phyloP scores from a whole-genome alignment of 2,888 invertebrate species.

The Drosophila seclusa region DNA sequence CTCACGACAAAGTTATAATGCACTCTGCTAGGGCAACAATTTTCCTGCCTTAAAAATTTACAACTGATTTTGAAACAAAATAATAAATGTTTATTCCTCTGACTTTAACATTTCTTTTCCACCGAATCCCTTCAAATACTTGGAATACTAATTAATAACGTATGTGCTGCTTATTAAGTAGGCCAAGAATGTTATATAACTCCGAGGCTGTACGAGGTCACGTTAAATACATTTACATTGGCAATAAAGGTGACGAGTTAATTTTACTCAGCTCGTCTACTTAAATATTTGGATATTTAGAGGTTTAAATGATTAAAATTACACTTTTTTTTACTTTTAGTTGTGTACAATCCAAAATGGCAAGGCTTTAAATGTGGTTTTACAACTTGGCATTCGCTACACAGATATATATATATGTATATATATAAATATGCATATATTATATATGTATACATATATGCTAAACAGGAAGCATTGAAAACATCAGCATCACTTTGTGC shows the following conservation, averaged over 20 bases:
- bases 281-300: background rate
- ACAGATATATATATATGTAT: background rate
- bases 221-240: background rate
- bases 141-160: too few relatives aligned
- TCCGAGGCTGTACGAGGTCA: background rate
- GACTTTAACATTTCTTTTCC: too few relatives aligned
- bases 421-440: too few relatives aligned
- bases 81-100: too few relatives aligned
- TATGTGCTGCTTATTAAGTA: too few relatives aligned
- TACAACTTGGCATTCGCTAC: background rate
- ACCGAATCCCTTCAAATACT: too few relatives aligned
- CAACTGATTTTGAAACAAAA: background rate
- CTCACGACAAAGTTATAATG: background rate
- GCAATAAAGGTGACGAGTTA: background rate
- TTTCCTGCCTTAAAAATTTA: background rate
- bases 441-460: too few relatives aligned
- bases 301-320: background rate
- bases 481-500: slow-evolving; percentile 45
- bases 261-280: background rate
- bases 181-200: background rate
- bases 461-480: slow-evolving; percentile 32
- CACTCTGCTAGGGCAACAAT: background rate
- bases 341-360: background rate
- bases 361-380: background rate
- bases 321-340: background rate